Percentiles rank a stretch among this genome's conserved stretches.
phyloP scores from a whole-genome alignment of 2,113 vertebrate species.

The Sceloporus tristichus region DNA sequence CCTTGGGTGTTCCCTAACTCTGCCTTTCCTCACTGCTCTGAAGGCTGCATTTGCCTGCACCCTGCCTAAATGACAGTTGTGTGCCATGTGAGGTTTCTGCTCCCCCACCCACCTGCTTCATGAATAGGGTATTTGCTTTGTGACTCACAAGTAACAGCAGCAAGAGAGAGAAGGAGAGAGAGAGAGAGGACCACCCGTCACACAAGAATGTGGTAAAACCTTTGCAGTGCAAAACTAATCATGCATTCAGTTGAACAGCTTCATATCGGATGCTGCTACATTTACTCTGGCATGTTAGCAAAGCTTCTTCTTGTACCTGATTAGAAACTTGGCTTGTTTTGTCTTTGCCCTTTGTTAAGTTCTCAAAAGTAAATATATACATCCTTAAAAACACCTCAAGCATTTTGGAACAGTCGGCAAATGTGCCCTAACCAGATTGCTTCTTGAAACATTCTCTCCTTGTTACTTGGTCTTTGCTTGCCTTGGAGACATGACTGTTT shows the following conservation, averaged over 20 bases:
- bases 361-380: slow-evolving; percentile 37
- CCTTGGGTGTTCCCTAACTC: slow-evolving; percentile 23
- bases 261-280: slow-evolving; percentile 13
- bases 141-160: slow-evolving; percentile 1
- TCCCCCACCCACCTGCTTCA: not conserved
- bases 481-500: not conserved
- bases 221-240: slow-evolving; percentile 8
- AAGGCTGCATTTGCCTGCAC: slow-evolving; percentile 9
- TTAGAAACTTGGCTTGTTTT: slow-evolving; percentile 37
- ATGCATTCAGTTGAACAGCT: not conserved
- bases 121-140: slow-evolving; percentile 28
- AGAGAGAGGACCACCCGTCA: not conserved
- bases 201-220: slow-evolving; percentile 1
- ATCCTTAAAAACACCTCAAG: slow-evolving; percentile 17
- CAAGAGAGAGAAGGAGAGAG: too few relatives aligned
- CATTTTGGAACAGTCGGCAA: not conserved
- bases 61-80: not conserved
- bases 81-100: slow-evolving; percentile 1
- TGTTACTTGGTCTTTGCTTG: not conserved
- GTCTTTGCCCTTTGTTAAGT: slow-evolving; percentile 23
- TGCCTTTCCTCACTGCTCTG: slow-evolving; percentile 1
- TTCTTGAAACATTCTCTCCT: not conserved
- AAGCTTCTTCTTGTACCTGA: slow-evolving; percentile 20
- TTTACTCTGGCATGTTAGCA: slow-evolving; percentile 19
- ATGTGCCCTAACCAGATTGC: not conserved